These are phyloP conservation scores for Sycophila sp. DNA, from an alignment of 1,140 invertebrate species.

Conservation along the genomic window DNA sequence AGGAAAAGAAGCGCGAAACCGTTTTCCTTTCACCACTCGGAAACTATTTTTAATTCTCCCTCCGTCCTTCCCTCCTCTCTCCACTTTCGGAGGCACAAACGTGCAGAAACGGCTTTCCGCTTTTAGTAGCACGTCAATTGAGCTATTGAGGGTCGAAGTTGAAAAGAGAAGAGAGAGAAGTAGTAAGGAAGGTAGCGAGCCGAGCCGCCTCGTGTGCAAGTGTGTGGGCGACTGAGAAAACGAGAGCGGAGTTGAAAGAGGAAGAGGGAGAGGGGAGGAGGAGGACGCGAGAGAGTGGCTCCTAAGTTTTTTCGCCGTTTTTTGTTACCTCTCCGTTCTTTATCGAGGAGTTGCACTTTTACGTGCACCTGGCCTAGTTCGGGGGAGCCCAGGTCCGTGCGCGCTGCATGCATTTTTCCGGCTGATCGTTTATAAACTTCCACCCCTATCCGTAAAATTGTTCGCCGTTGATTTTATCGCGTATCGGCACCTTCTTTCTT, in stretches of 20 bases:
- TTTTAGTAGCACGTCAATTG: slow-evolving; percentile 33
- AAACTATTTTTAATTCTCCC: slow-evolving; percentile 36
- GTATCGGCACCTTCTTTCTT: too few species aligned
- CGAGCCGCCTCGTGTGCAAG: too few species aligned
- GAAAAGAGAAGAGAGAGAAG: slow-evolving; percentile 28
- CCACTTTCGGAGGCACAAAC: slow-evolving; percentile 8
- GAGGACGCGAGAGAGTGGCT: not conserved
- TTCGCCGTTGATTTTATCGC: too few species aligned
- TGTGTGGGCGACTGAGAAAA: not conserved
- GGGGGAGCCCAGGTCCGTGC: too few species aligned
- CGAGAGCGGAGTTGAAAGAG: slow-evolving; percentile 5
- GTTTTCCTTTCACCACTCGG: slow-evolving; percentile 12
- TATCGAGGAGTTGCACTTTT: slow-evolving; percentile 36
- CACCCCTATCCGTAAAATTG: too few species aligned
- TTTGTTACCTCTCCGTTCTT: too few species aligned
- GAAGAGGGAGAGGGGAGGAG: not conserved
- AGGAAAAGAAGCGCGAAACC: not conserved
- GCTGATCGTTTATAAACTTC: too few species aligned
- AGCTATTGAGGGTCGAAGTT: slow-evolving; percentile 37
- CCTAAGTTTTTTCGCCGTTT: too few species aligned
- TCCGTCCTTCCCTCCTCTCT: too few species aligned
- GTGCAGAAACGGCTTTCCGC: slow-evolving; percentile 17
- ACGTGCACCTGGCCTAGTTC: slow-evolving; percentile 34
- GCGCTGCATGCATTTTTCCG: too few species aligned
- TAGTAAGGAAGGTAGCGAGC: not conserved